phyloP scores from a whole-genome alignment of 1,140 invertebrate species.

The Rhyacophila brunnea region DNA sequence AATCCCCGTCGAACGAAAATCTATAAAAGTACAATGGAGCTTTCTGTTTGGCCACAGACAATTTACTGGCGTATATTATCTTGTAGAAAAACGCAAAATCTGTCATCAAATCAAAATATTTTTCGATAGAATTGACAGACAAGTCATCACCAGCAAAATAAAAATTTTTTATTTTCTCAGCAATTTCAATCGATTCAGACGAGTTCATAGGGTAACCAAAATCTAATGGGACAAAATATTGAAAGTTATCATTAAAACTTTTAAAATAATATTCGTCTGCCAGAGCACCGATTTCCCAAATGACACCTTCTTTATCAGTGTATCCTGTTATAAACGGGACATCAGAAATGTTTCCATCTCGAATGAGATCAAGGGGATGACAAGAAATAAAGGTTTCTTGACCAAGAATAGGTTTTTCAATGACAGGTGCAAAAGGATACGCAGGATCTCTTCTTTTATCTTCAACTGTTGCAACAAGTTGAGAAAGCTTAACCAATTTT shows the following conservation, averaged over 20 bases:
- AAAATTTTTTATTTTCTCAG: slow-evolving; percentile 41
- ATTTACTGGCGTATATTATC: slow-evolving; percentile 43
- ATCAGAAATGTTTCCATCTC: slow-evolving; percentile 42
- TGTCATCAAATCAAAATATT: slow-evolving; percentile 43
- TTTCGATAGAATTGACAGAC: slow-evolving; percentile 36
- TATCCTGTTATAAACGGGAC: slow-evolving; percentile 46
- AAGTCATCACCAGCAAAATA: slow-evolving; percentile 44
- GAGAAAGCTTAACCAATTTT: slow-evolving; percentile 42
- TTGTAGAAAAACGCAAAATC: slow-evolving; percentile 43
- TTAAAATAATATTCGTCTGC: slow-evolving; percentile 23
- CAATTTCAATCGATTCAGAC: slow-evolving; percentile 40
- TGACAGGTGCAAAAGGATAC: slow-evolving; percentile 39
- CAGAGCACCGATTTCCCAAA: slow-evolving; percentile 1
- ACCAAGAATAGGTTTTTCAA: slow-evolving; percentile 47
- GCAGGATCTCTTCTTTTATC: slow-evolving; percentile 25
- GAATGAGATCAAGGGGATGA: slow-evolving; percentile 40
- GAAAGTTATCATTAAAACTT: slow-evolving; percentile 41
- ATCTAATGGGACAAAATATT: slow-evolving; percentile 42
- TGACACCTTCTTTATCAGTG: slow-evolving; percentile 39
- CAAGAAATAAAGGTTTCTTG: slow-evolving; percentile 44
- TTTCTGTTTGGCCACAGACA: slow-evolving; percentile 41
- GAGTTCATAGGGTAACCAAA: slow-evolving; percentile 42
- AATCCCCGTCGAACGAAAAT: slow-evolving; percentile 48
- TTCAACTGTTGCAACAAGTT: slow-evolving; percentile 34
- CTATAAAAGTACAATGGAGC: slow-evolving; percentile 49